Base-by-base conservation (phyloP, 2,888 invertebrate species). In the Eretmocerus hayati region DNA sequence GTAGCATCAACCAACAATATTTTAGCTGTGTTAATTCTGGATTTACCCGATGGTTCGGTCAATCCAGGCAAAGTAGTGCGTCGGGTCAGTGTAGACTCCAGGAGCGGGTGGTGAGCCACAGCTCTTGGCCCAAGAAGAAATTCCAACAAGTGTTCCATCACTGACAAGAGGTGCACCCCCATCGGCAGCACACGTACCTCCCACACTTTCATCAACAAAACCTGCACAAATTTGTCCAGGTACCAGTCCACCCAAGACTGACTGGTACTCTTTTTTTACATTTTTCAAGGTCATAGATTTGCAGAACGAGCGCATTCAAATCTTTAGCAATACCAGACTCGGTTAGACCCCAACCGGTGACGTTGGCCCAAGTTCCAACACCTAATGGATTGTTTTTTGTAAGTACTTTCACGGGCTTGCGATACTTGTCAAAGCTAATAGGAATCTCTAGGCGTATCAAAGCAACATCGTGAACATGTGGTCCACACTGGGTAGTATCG, bases 151-250 rank as follows among this genome's bases (percentile, higher is more conserved):
- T 52, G 69, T 72, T 9, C 69, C 69, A 3, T 71, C 58, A 48
- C 71, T 56, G 1, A 73, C 67, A 2, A 77, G 47, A 0, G 76
- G 77, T 18, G 77, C 77, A 2, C 77, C 77, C 21, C 76, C 76
- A 56, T 77, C 77, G 50, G 77, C 77, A 72, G 75, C 54, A 30
- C 58, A 60, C 78, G 26, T 26, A 11, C 11, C 26, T 11, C 11
- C 11, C 8, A 6, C 26, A 26, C 26, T 11, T 11, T 9, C 8
- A 11, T 26, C 26, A 11, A 9, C 6, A 11, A 9, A 6, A 6
- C 26, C 81, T 2, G 83, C 82, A 60, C 83, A 83, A 9, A 81
- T 65, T 80, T 81, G 81, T 6, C 26, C 26, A 11, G 6, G 8
- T 6, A 11, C 8, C 6, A 26, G 6, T 11, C 26, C 26, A 26